These are phyloP conservation scores for Cartodere bifasciata DNA, from an alignment of 2,888 invertebrate species.

Conservation along the genomic window DNA sequence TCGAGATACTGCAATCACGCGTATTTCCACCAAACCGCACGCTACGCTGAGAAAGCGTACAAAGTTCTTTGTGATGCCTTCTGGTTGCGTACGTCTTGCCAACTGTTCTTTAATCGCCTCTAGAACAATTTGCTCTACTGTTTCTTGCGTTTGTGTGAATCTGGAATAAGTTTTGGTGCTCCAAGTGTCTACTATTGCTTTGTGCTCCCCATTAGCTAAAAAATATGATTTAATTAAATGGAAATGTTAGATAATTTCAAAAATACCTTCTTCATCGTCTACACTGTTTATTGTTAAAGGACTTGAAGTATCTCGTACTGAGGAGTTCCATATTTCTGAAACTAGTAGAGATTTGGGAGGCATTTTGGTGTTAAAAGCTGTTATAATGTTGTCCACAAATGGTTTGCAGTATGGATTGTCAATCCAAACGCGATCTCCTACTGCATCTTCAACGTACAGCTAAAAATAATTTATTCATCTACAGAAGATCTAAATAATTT, in stretches of 20 bases:
- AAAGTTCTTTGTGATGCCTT: conserved; percentile 80
- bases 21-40: conserved; percentile 76
- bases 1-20: conserved; percentile 64
- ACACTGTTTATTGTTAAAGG: conserved; percentile 37
- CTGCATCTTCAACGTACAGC: conserved; percentile 88
- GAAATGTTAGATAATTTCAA: conserved; percentile 7
- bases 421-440: conserved; percentile 89
- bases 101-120: conserved; percentile 83
- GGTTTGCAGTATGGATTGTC: conserved; percentile 83
- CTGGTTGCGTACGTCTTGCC: conserved; percentile 70
- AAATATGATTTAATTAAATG: too few species aligned
- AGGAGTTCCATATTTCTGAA: conserved; percentile 43
- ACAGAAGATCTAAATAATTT: not conserved
- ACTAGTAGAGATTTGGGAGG: conserved; percentile 59
- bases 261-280: conserved; percentile 45
- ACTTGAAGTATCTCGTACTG: conserved; percentile 35
- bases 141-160: conserved; percentile 48
- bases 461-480: conserved; percentile 28
- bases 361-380: conserved; percentile 69
- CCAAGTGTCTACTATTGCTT: conserved; percentile 32
- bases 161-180: conserved; percentile 41
- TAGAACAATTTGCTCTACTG: conserved; percentile 67
- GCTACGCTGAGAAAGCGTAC: conserved; percentile 73
- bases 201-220: conserved; percentile 33
- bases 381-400: conserved; percentile 82